These are phyloP conservation scores for Calephelis perditalis DNA, from an alignment of 2,888 invertebrate species.

Conservation along the genomic window DNA sequence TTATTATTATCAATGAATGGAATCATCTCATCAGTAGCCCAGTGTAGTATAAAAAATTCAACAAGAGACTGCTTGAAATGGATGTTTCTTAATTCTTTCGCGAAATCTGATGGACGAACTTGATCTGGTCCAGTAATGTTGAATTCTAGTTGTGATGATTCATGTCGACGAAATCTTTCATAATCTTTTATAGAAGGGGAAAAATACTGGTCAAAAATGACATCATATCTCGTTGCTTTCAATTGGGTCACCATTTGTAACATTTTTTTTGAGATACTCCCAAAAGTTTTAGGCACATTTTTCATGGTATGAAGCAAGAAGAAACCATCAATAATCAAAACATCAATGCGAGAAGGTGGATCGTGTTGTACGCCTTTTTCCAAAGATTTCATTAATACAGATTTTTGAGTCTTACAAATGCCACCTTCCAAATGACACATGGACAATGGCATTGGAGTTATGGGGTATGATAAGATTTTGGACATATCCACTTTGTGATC, in stretches of 20 bases:
- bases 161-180: constrained; percentile 24
- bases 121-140: constrained; percentile 33
- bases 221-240: constrained; percentile 26
- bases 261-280: constrained; percentile 34
- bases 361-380: too few relatives aligned
- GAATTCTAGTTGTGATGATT: constrained; percentile 30
- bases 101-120: constrained; percentile 26
- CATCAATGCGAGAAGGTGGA: too few relatives aligned
- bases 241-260: constrained; percentile 30
- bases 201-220: constrained; percentile 28
- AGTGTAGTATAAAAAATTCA: constrained; percentile 32
- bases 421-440: constrained; percentile 36
- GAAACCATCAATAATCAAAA: too few relatives aligned
- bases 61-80: constrained; percentile 33
- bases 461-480: not conserved
- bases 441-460: not conserved
- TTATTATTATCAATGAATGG: constrained; percentile 32
- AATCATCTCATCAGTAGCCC: constrained; percentile 29
- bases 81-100: constrained; percentile 31
- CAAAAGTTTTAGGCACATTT: constrained; percentile 36
- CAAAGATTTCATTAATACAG: constrained; percentile 27
- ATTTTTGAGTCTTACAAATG: constrained; percentile 37
- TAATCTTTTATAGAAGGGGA: constrained; percentile 26
- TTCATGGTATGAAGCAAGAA: constrained; percentile 12
- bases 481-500: not conserved